Evolutionary conservation across 2,797 vertebrate genomes (phyloP), one percentile per base, ranked within the genome.

Genomic region (Coregonus ussuriensis): DNA sequence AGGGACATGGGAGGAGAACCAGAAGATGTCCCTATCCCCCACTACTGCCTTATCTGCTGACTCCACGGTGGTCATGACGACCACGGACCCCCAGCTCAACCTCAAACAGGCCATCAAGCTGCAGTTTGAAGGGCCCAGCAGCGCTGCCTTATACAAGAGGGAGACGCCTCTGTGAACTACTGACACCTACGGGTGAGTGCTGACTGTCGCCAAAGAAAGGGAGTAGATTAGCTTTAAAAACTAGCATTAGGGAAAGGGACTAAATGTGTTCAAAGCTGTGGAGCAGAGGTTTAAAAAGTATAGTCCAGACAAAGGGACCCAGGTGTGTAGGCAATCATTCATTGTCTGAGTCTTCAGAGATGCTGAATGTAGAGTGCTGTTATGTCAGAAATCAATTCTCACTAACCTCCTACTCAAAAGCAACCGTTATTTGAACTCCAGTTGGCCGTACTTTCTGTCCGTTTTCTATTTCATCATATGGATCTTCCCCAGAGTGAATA

Each of bases 31-130:
- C 73, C 90, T 88, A 54, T 83, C 84, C 72, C 85, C 87, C 73
- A 83, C 80, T 63, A 86, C 91, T 94, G 94, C 93, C 94, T 94
- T 94, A 84, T 75, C 84, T 71, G 83, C 89, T 2, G 89, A 93
- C 13, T 79, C 89, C 53, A 71, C 88, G 73, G 84, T 93, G 54
- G 79, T 83, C 56, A 91, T 95, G 75, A 92, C 92, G 56, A 93
- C 91, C 11, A 91, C 91, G 75, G 94, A 95, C 83, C 94, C 95
- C 4, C 93, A 95, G 69, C 91, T 96, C 29, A 94, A 95, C 85
- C 91, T 95, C 14, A 96, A 96, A 87, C 95, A 93, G 71, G 95
- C 95, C 78, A 95, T 96, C 81, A 95, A 96, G 84, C 88, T 96
- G 71, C 95, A 95, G 82, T 96, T 96, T 80, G 95, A 96, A 78